Percentiles rank a stretch among this genome's conserved stretches.
Evolutionary conservation across 2,888 invertebrate genomes (phyloP).

Genomic region (Hoplodrina ambigua): DNA sequence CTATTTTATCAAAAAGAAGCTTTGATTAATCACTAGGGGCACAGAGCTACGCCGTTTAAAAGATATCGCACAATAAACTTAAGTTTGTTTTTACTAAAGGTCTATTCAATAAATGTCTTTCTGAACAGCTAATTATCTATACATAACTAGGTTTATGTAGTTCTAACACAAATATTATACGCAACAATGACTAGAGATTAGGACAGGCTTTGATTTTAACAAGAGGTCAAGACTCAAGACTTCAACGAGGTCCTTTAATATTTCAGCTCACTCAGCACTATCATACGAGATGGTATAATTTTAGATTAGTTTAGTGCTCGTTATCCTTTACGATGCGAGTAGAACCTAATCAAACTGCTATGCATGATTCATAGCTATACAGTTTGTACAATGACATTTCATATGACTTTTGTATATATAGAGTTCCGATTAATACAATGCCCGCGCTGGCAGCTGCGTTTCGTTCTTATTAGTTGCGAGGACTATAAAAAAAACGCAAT

Average conservation of each 20-base stretch:
- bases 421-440: slow-evolving; percentile 10
- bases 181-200: neutral
- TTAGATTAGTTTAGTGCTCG: slow-evolving; percentile 47
- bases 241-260: slow-evolving; percentile 43
- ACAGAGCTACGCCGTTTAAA: slow-evolving; percentile 21
- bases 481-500: slow-evolving; percentile 3
- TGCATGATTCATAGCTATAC: slow-evolving; percentile 39
- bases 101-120: slow-evolving; percentile 18
- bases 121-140: neutral
- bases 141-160: neutral
- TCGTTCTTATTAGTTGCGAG: slow-evolving; percentile 16
- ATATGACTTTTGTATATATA: slow-evolving; percentile 1
- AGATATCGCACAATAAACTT: slow-evolving; percentile 14
- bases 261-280: slow-evolving; percentile 44
- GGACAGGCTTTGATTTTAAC: slow-evolving; percentile 5
- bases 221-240: slow-evolving; percentile 12
- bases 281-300: slow-evolving; percentile 49
- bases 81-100: slow-evolving; percentile 11
- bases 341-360: slow-evolving; percentile 31
- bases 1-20: slow-evolving; percentile 19
- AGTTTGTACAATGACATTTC: neutral
- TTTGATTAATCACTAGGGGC: slow-evolving; percentile 39
- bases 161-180: slow-evolving; percentile 1
- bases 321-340: slow-evolving; percentile 34
- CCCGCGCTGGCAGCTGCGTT: slow-evolving; percentile 30